These are phyloP conservation scores for Dicrostonyx torquatus DNA, from an alignment of 2,797 vertebrate species.

Conservation along the genomic window DNA sequence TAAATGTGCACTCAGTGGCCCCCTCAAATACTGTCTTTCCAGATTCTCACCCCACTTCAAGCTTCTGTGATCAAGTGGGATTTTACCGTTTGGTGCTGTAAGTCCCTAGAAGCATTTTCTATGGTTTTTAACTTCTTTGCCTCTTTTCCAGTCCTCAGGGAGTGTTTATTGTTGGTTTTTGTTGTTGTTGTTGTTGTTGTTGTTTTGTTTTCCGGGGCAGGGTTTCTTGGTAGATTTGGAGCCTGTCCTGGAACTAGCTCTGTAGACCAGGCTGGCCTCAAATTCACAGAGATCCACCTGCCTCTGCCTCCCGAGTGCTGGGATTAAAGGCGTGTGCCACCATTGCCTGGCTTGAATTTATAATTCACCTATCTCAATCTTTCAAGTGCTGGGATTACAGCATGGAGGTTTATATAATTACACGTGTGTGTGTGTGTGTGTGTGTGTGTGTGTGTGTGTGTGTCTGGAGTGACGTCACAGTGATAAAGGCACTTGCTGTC, in stretches of 20 bases:
- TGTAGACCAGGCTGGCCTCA: too few relatives aligned
- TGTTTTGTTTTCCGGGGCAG: too few relatives aligned
- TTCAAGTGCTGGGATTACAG: neutral
- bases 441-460: neutral
- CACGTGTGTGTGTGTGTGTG: neutral
- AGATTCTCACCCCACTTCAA: neutral
- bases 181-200: too few relatives aligned
- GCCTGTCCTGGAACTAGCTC: too few relatives aligned
- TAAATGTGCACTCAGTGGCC: neutral
- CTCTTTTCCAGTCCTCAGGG: neutral
- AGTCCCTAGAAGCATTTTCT: neutral
- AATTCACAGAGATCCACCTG: too few relatives aligned
- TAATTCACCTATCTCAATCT: neutral
- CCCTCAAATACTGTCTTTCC: neutral
- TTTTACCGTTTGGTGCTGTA: neutral
- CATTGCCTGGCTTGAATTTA: neutral
- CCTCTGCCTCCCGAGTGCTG: too few relatives aligned
- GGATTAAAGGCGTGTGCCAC: too few relatives aligned
- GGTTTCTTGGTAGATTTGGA: too few relatives aligned
- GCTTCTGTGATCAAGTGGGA: neutral
- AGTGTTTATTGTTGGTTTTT: neutral
- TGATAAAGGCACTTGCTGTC: neutral
- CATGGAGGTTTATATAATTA: neutral
- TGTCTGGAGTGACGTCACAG: neutral
- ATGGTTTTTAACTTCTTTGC: neutral